phyloP scores from a whole-genome alignment of 2,113 vertebrate species.

The Nymphicus hollandicus region DNA sequence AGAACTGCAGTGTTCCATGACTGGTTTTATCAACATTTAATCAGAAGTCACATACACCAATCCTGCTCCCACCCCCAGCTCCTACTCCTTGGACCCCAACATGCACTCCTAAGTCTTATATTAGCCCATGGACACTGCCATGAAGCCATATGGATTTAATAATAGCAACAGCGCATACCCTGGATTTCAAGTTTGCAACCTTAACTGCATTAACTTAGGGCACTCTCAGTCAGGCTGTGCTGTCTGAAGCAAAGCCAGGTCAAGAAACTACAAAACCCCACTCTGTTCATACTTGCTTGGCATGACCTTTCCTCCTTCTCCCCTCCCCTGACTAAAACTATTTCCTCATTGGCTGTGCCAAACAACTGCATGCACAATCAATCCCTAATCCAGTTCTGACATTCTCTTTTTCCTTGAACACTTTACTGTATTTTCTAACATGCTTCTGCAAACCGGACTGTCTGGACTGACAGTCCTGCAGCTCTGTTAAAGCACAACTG shows the following conservation, averaged over 20 bases:
- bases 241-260: slow-evolving; percentile 18
- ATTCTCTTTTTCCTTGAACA: not conserved
- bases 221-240: not conserved
- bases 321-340: not conserved
- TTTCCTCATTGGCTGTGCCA: slow-evolving; percentile 1
- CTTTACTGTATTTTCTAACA: not conserved
- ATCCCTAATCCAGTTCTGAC: not conserved
- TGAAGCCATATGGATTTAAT: not conserved
- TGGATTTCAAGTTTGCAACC: not conserved
- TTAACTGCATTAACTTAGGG: not conserved
- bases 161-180: not conserved
- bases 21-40: not conserved
- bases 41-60: not conserved
- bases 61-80: not conserved
- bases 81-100: not conserved
- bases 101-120: not conserved
- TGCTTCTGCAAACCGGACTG: not conserved
- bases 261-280: slow-evolving; percentile 25
- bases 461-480: not conserved
- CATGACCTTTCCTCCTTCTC: not conserved
- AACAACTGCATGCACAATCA: not conserved
- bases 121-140: not conserved
- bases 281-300: not conserved
- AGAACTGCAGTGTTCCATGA: not conserved
- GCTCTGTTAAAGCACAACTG: not conserved